These are phyloP conservation scores for Donacobius atricapilla DNA, from an alignment of 2,113 vertebrate species.

Conservation along the genomic window DNA sequence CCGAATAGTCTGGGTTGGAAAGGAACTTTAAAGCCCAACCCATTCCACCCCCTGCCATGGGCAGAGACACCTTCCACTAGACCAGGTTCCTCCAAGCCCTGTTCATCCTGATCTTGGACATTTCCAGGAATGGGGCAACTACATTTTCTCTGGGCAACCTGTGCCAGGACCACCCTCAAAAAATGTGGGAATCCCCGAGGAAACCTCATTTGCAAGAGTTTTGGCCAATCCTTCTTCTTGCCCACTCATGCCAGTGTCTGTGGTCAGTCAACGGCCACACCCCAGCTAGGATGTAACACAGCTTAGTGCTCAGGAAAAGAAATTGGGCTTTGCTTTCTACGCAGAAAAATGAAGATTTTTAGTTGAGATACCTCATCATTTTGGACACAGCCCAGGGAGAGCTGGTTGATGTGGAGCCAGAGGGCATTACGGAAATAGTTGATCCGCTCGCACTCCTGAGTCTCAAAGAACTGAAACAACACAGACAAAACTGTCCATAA, in stretches of 20 bases:
- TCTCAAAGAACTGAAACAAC: conserved; percentile 82
- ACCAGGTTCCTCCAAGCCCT: accelerated
- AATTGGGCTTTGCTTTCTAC: background rate
- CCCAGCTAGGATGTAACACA: accelerated
- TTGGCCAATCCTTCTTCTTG: background rate
- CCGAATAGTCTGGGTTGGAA: background rate
- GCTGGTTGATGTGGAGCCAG: conserved; percentile 92
- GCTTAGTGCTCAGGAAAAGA: background rate
- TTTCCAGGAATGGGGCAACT: background rate
- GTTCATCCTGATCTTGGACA: accelerated
- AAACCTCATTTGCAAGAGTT: background rate
- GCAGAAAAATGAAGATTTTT: background rate
- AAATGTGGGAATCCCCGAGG: background rate
- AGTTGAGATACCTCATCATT: conserved; percentile 81
- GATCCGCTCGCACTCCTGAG: conserved; percentile 86
- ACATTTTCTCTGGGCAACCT: background rate
- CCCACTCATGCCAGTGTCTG: background rate
- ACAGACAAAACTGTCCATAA: background rate
- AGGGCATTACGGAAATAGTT: conserved; percentile 83
- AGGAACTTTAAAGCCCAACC: background rate
- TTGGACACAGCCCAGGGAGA: conserved; percentile 89
- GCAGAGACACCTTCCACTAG: background rate
- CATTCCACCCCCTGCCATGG: accelerated
- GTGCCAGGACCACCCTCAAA: background rate
- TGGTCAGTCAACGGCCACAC: background rate